Evolutionary conservation across 2,888 invertebrate species (phyloP).

Genomic region (Magallana nippona): DNA sequence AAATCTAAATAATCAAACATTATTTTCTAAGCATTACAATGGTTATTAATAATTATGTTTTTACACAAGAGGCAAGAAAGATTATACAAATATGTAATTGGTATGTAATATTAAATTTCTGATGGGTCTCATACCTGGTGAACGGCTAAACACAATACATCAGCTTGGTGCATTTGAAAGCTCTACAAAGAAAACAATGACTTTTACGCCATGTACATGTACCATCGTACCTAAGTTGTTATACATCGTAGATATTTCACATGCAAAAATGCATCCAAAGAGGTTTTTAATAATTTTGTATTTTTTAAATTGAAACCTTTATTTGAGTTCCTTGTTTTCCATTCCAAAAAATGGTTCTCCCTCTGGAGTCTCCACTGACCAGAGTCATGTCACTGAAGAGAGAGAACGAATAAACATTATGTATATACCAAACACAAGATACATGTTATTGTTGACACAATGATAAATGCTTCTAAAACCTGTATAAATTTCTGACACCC

Average conservation of each 20-base stretch:
- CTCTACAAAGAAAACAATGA: conserved; percentile 67
- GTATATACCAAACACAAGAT: too few relatives aligned
- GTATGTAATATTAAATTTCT: background rate
- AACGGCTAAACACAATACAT: conserved; percentile 88
- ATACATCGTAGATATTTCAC: too few relatives aligned
- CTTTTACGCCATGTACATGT: too few relatives aligned
- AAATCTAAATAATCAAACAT: too few relatives aligned
- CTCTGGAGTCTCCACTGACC: conserved; percentile 92
- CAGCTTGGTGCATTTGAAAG: conserved; percentile 89
- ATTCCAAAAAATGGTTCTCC: conserved; percentile 93
- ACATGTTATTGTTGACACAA: too few relatives aligned
- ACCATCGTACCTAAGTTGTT: too few relatives aligned
- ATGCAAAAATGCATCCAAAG: too few relatives aligned
- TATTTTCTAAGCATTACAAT: too few relatives aligned
- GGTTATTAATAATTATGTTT: background rate
- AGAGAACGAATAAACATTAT: background rate
- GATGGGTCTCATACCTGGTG: conserved; percentile 63
- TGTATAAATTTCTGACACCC: too few relatives aligned
- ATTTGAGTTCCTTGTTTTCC: conserved; percentile 88
- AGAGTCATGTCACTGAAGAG: conserved; percentile 87
- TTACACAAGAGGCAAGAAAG: background rate
- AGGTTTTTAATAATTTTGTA: background rate
- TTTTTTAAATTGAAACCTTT: conserved; percentile 82
- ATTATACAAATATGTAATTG: background rate
- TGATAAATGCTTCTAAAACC: too few relatives aligned